These are phyloP conservation scores for Gadopsis marmoratus DNA, from an alignment of 2,797 vertebrate genomes.

Conservation along the genomic window DNA sequence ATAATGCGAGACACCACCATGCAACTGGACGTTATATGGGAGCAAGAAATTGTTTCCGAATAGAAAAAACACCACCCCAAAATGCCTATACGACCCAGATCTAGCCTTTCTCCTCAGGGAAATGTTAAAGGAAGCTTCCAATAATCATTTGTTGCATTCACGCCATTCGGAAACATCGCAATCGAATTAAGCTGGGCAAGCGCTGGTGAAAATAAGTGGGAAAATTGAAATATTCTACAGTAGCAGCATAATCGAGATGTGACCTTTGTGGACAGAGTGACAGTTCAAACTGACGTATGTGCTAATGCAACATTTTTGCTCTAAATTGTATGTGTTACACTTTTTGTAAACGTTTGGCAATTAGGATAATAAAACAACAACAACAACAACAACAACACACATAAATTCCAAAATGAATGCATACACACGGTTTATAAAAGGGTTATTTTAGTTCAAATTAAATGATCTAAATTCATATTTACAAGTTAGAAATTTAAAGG, in stretches of 20 bases:
- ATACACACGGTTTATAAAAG: background rate
- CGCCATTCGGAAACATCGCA: slow-evolving; percentile 22
- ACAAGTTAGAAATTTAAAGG: background rate
- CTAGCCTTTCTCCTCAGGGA: background rate
- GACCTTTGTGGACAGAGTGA: background rate
- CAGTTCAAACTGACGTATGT: too few relatives aligned
- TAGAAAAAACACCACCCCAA: background rate
- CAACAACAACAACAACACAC: background rate
- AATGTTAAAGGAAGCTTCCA: background rate
- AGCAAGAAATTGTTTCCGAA: too few relatives aligned
- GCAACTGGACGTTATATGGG: background rate
- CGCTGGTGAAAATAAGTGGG: background rate
- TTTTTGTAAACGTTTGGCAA: background rate
- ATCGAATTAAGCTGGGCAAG: background rate
- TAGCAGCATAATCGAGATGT: background rate
- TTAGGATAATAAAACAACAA: background rate
- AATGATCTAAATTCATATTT: background rate
- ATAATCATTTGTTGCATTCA: slow-evolving; percentile 13
- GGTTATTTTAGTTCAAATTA: background rate
- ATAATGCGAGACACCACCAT: background rate
- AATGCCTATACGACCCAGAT: background rate
- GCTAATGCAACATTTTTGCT: background rate
- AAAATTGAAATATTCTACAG: background rate
- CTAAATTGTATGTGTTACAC: background rate
- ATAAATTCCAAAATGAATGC: background rate